A percentile compares a stretch with the other conserved stretches of the same genome.
These are phyloP conservation scores for Entomobrya proxima DNA, from an alignment of 2,888 invertebrate species.

Conservation along the genomic window DNA sequence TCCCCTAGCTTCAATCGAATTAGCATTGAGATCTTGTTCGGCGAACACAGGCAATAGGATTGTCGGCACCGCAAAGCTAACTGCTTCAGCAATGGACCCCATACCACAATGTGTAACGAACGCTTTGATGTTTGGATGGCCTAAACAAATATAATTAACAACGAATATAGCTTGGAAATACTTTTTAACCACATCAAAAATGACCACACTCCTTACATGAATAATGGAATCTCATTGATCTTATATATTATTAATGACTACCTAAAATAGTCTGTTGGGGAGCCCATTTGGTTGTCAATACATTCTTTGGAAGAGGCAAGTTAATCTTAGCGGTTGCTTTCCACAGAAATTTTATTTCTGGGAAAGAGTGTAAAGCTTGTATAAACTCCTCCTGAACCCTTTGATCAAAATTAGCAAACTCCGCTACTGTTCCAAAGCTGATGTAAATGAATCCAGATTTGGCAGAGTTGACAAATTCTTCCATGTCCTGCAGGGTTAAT, in stretches of 20 bases:
- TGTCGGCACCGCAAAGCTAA: constrained; percentile 64
- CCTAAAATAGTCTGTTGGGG: constrained; percentile 57
- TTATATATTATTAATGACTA: background rate
- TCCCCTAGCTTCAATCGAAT: constrained; percentile 42
- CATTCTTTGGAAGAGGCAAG: constrained; percentile 19
- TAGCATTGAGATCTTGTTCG: constrained; percentile 71
- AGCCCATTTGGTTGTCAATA: constrained; percentile 40
- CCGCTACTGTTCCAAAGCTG: constrained; percentile 56
- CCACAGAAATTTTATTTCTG: constrained; percentile 36
- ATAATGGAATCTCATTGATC: no score
- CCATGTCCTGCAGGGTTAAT: constrained; percentile 30
- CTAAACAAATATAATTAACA: constrained; percentile 52
- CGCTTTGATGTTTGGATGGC: constrained; percentile 69
- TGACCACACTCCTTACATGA: background rate
- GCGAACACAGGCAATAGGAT: constrained; percentile 69
- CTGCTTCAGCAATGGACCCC: constrained; percentile 68
- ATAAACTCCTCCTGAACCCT: constrained; percentile 30
- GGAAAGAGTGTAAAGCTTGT: background rate
- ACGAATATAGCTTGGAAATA: background rate
- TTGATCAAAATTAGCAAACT: constrained; percentile 28
- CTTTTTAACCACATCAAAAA: background rate
- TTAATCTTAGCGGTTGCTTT: constrained; percentile 14
- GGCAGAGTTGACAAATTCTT: constrained; percentile 23
- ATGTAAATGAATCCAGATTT: constrained; percentile 53
- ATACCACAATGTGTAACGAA: constrained; percentile 72